Percentiles rank a stretch among this genome's conserved stretches.
These are phyloP conservation scores for Calonectris borealis DNA, from an alignment of 2,113 vertebrate genomes.

Conservation along the genomic window DNA sequence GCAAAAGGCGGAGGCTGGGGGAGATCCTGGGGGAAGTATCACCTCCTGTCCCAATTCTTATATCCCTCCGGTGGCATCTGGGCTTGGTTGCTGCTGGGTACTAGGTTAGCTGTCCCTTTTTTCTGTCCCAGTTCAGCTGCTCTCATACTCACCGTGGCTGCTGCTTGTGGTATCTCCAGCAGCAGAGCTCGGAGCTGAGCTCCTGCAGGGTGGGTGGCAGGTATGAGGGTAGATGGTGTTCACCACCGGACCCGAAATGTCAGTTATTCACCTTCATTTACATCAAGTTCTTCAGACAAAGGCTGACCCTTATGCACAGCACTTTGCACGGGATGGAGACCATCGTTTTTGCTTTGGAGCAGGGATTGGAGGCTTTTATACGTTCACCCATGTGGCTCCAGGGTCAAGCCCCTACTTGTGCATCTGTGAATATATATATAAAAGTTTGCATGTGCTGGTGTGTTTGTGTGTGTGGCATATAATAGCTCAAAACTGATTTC, in stretches of 20 bases:
- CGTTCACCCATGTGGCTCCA: background rate
- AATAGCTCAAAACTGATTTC: background rate
- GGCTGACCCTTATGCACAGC: background rate
- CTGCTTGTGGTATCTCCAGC: background rate
- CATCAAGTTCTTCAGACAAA: background rate
- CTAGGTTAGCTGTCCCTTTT: background rate
- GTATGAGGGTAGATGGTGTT: background rate
- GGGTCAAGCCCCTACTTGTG: background rate
- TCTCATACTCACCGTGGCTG: background rate
- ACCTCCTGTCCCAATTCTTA: background rate
- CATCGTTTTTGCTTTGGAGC: background rate
- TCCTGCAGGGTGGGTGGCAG: background rate
- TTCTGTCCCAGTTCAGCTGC: background rate
- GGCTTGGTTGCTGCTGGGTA: background rate
- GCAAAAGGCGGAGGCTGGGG: background rate
- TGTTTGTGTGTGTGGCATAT: background rate
- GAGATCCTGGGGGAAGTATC: background rate
- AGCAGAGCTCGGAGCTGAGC: background rate
- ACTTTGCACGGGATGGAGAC: background rate
- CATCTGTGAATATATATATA: background rate
- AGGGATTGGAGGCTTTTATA: background rate
- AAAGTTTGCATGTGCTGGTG: background rate
- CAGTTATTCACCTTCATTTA: background rate
- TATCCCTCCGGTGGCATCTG: background rate
- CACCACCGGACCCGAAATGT: rapidly evolving